Percentiles rank a stretch among this genome's conserved stretches.
phyloP scores from a whole-genome alignment of 2,797 vertebrate species.

The Fistularia tabacaria region DNA sequence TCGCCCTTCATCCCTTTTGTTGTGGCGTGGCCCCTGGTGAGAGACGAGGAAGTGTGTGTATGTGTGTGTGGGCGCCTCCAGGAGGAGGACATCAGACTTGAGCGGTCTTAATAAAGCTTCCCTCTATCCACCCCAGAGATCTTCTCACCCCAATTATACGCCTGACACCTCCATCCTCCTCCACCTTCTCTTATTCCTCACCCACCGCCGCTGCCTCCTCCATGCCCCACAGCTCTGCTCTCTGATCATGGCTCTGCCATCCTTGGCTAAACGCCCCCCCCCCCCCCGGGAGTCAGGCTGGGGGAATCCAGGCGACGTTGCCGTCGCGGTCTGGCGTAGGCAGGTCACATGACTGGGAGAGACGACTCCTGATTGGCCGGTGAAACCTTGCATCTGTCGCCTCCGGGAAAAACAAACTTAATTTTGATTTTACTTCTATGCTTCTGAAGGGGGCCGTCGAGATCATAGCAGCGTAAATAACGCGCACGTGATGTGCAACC shows the following conservation, averaged over 20 bases:
- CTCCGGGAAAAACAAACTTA: no score
- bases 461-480: no score
- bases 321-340: no score
- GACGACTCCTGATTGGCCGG: no score
- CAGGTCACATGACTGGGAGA: no score
- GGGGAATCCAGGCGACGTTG: no score
- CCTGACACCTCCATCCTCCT: slow-evolving; percentile 63
- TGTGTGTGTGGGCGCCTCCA: no score
- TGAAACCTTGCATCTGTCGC: no score
- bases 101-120: slow-evolving; percentile 74
- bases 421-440: no score
- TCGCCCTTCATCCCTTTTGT: slow-evolving; percentile 63
- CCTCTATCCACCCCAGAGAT: slow-evolving; percentile 66
- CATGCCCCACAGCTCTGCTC: slow-evolving; percentile 28
- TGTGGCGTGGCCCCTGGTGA: slow-evolving; percentile 55
- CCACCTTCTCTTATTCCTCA: slow-evolving; percentile 32
- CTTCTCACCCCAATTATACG: slow-evolving; percentile 78
- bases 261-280: slow-evolving; percentile 32
- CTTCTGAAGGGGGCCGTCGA: no score
- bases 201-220: slow-evolving; percentile 3
- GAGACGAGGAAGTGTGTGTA: slow-evolving; percentile 51
- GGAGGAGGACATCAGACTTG: slow-evolving; percentile 49
- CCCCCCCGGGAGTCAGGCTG: no score
- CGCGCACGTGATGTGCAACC: no score
- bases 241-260: slow-evolving; percentile 45